These are phyloP conservation scores for Thalassophryne amazonica DNA, from an alignment of 2,797 vertebrate genomes.

Conservation along the genomic window DNA sequence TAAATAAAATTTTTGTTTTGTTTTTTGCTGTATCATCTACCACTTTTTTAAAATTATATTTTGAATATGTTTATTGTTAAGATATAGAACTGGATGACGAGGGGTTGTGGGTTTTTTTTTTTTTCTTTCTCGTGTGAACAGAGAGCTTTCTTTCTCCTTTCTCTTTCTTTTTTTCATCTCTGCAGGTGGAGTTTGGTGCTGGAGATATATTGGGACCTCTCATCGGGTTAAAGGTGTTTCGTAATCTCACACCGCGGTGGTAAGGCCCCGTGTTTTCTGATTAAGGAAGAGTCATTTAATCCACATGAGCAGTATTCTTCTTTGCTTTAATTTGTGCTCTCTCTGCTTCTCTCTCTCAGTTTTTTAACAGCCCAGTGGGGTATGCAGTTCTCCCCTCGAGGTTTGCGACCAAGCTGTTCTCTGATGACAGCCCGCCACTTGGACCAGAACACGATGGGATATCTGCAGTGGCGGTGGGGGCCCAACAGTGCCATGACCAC, in stretches of 20 bases:
- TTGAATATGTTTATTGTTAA: too few relatives aligned
- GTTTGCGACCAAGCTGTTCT: conserved; percentile 86
- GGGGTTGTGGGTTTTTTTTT: too few relatives aligned
- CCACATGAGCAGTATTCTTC: background rate
- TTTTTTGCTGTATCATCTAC: too few relatives aligned
- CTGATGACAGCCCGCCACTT: conserved; percentile 91
- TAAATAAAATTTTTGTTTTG: too few relatives aligned
- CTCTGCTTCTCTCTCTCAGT: conserved; percentile 55
- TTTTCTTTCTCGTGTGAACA: too few relatives aligned
- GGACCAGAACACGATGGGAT: conserved; percentile 97
- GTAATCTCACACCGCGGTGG: conserved; percentile 91
- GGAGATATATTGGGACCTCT: conserved; percentile 95
- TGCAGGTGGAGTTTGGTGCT: conserved; percentile 92
- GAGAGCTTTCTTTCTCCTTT: background rate
- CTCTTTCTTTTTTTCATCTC: conserved; percentile 6
- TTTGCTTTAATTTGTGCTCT: background rate
- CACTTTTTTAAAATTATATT: too few relatives aligned
- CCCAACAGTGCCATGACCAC: conserved; percentile 96
- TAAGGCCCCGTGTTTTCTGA: conserved; percentile 42
- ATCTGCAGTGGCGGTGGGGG: conserved; percentile 96
- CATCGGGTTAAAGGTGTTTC: conserved; percentile 92
- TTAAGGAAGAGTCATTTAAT: background rate
- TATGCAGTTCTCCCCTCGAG: conserved; percentile 92
- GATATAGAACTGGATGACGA: too few relatives aligned
- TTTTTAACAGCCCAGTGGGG: conserved; percentile 93